These are phyloP conservation scores for Hystrix brachyura DNA, from an alignment of 2,113 vertebrate genomes.

Conservation along the genomic window DNA sequence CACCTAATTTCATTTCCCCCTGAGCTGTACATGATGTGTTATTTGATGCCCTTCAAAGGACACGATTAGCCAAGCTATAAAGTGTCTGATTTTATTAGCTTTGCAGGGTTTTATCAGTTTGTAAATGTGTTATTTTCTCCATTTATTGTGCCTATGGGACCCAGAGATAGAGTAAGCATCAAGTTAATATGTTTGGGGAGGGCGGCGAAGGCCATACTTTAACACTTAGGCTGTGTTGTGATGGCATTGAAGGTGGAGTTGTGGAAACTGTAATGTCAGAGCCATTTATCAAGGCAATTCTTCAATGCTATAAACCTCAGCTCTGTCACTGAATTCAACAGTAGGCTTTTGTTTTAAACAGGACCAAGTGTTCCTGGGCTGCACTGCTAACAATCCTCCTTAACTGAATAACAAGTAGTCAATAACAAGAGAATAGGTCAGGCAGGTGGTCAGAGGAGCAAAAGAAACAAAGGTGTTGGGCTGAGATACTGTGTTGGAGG, in stretches of 20 bases:
- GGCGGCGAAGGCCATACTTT: slow-evolving; percentile 86
- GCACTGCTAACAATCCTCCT: slow-evolving; percentile 70
- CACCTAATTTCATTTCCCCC: slow-evolving; percentile 89
- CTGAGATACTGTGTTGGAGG: not conserved
- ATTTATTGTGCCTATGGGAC: slow-evolving; percentile 91
- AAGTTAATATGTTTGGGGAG: slow-evolving; percentile 89
- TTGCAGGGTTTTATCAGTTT: slow-evolving; percentile 91
- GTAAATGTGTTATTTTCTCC: slow-evolving; percentile 92
- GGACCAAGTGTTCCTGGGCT: slow-evolving; percentile 79
- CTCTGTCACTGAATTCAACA: slow-evolving; percentile 87
- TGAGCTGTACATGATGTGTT: slow-evolving; percentile 89
- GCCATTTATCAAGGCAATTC: slow-evolving; percentile 89
- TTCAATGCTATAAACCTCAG: slow-evolving; percentile 86
- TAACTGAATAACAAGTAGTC: slow-evolving; percentile 77
- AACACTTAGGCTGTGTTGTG: slow-evolving; percentile 83
- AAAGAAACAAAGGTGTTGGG: slow-evolving; percentile 62
- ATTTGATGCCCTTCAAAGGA: slow-evolving; percentile 93
- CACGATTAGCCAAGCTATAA: slow-evolving; percentile 91
- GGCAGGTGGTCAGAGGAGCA: slow-evolving; percentile 68
- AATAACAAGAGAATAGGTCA: slow-evolving; percentile 79
- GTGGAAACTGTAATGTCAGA: slow-evolving; percentile 89
- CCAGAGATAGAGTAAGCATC: slow-evolving; percentile 88
- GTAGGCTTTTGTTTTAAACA: slow-evolving; percentile 86
- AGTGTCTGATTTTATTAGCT: slow-evolving; percentile 92
- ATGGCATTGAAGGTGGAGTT: slow-evolving; percentile 90